Evolutionary conservation across 2,113 vertebrate genomes (phyloP), one percentile per base, ranked within the genome.

Genomic region (Phaetusa simplex): DNA sequence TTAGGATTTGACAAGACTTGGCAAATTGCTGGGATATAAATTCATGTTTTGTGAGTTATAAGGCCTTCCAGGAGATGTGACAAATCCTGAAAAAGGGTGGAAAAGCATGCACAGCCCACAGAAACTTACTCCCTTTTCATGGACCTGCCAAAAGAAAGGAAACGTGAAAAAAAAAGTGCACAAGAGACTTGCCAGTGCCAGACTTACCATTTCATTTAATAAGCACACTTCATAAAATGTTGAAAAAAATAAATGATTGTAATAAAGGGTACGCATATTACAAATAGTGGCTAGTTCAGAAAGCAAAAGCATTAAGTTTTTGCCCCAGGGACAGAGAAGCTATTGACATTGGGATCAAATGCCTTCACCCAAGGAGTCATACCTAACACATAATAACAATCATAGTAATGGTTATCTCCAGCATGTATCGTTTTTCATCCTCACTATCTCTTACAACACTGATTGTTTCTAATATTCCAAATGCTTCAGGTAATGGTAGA

Each of bases 1-100:
- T 97, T 93, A 91, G 92, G 82, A 92, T 95, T 97, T 97, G 97
- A 97, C 97, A 97, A 97, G 95, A 80, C 91, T 97, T 97, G 97
- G 97, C 97, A 97, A 96, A 97, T 95, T 86, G 74, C 90, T 71
- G 50, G 93, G 96, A 91, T 79, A 86, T 96, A 97, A 96, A 97
- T 97, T 97, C 96, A 97, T 97, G 94, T 96, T 93, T 94, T 93
- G 95, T 97, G 94, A 97, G 96, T 97, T 96, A 97, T 93, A 97
- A 91, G 95, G 86, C 74, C 93, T 97, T 98, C 96, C 83, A 97
- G 94, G 95, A 98, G 90, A 96, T 73, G 91, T 97, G 95, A 92
- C 96, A 97, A 96, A 98, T 96, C 96, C 53, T 89, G 71, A 88
- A 96, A 98, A 95, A 97, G 40, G 76, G 92, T 96, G 80, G 92